Evolutionary conservation across 2,888 invertebrate genomes (phyloP), one percentile per base, ranked within the genome.

Genomic region (Drosophila meridionalis): DNA sequence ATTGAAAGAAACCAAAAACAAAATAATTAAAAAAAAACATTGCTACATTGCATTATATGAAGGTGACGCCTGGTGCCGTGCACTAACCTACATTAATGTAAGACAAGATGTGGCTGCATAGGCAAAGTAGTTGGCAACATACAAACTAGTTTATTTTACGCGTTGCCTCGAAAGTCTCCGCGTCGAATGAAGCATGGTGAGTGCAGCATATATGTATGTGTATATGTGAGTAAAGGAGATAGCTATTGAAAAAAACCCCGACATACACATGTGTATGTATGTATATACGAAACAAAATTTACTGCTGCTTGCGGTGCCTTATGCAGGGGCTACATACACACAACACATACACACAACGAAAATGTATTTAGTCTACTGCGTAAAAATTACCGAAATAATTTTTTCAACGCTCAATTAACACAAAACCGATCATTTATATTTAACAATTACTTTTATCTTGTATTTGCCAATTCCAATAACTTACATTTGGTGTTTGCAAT

Each of bases 61-160:
- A 53, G 61, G 26, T 69, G 53, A 72, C 53, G 57, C 53, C 64
- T 53, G 48, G 26, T 68, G 69, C 30, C 52, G 61, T 64, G 71
- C 69, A 82, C 80, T 87, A 86, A 82, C 88, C 83, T 82, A 87
- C 78, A 85, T 87, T 85, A 73, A 81, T 76, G 71, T 69, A 60
- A 72, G 73, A 69, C 55, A 48, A 70, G 69, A 73, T 71, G 72
- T 64, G 81, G 52, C 59, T 74, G 64, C 63, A 69, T 78, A 69
- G 57, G 45, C 48, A n/a, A 69, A 77, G 56, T 65, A 69, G 78
- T 76, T 81, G 80, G 75, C 80, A 82, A 82, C 80, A 57, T 45
- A 71, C 53, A 84, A 82, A 84, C 76, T 67, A 76, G 73, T 81
- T 79, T 73, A 48, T 67, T 69, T 73, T 78, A 78, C 73, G 71